Percentiles rank a stretch among this genome's conserved stretches.
Evolutionary conservation across 2,888 invertebrate species (phyloP).

Genomic region (Apoderus coryli): DNA sequence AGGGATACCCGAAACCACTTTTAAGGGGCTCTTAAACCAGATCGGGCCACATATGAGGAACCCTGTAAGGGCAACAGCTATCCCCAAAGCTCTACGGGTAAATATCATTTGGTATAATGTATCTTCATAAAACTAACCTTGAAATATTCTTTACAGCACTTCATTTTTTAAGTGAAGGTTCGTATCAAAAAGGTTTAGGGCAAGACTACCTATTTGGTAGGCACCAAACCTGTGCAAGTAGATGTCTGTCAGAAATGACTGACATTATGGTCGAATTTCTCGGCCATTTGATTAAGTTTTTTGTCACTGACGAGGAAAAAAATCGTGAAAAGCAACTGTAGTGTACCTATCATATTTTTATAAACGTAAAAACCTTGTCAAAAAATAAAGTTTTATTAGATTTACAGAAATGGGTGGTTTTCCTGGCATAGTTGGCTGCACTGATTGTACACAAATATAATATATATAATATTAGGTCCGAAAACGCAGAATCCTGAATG

Average conservation of each 20-base stretch:
- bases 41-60: too few species aligned
- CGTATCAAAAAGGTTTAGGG: slow-evolving; percentile 4
- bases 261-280: slow-evolving; percentile 5
- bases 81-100: too few species aligned
- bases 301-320: slow-evolving; percentile 4
- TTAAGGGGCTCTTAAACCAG: slow-evolving; percentile 3
- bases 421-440: slow-evolving; percentile 2
- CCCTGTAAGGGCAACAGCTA: too few species aligned
- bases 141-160: slow-evolving; percentile 3
- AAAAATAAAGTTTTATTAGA: too few species aligned
- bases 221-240: slow-evolving; percentile 1
- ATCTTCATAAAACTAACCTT: too few species aligned
- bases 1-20: slow-evolving; percentile 4
- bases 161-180: too few species aligned
- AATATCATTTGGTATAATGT: too few species aligned
- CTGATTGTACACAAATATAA: slow-evolving; percentile 7
- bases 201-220: too few species aligned
- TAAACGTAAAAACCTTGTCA: too few species aligned
- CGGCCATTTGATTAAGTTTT: slow-evolving; percentile 4
- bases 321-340: slow-evolving; percentile 5
- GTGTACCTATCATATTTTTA: too few species aligned
- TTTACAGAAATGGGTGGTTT: not conserved
- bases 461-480: slow-evolving; percentile 3
- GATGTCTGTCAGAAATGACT: slow-evolving; percentile 5
- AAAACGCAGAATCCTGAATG: slow-evolving; percentile 5